A percentile compares a stretch with the other conserved stretches of the same genome.
Conservation (phyloP, 2,113 vertebrate genomes). For the Elephantulus edwardii region DNA sequence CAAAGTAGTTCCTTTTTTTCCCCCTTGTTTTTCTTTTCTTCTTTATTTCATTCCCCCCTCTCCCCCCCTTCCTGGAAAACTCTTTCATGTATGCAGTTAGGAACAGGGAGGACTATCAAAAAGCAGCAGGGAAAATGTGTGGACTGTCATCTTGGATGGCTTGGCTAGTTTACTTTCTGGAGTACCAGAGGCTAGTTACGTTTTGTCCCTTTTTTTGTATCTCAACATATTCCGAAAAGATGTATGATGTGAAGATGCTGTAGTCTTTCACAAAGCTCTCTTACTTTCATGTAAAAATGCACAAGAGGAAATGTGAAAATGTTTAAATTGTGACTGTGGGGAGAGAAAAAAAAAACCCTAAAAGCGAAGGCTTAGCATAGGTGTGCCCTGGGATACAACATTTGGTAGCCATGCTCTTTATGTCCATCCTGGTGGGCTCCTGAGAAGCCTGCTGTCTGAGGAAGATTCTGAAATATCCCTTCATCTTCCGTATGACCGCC, state of each 20-base stretch:
- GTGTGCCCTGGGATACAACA: background rate
- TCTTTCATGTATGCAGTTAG: background rate
- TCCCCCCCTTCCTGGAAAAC: background rate
- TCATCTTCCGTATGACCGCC: background rate
- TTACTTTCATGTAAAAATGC: background rate
- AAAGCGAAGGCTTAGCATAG: background rate
- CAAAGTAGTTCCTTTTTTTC: background rate
- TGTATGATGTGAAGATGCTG: background rate
- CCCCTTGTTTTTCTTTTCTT: background rate
- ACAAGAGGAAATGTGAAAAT: background rate
- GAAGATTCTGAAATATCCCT: background rate
- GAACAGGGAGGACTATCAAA: background rate
- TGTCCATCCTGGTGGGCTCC: fast-evolving
- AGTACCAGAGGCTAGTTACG: too few species aligned
- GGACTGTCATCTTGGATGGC: background rate
- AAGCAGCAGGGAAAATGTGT: background rate
- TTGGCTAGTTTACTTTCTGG: background rate
- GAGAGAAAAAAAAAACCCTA: background rate
- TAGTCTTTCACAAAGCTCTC: background rate
- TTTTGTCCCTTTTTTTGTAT: background rate
- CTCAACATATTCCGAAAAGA: background rate
- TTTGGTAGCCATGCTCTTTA: fast-evolving
- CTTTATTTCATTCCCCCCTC: background rate
- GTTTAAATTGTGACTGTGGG: fast-evolving
- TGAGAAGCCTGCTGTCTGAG: background rate